A percentile compares a stretch with the other conserved stretches of the same genome.
These are phyloP conservation scores for Nannoperca obscura DNA, from an alignment of 2,797 vertebrate species.

Conservation along the genomic window DNA sequence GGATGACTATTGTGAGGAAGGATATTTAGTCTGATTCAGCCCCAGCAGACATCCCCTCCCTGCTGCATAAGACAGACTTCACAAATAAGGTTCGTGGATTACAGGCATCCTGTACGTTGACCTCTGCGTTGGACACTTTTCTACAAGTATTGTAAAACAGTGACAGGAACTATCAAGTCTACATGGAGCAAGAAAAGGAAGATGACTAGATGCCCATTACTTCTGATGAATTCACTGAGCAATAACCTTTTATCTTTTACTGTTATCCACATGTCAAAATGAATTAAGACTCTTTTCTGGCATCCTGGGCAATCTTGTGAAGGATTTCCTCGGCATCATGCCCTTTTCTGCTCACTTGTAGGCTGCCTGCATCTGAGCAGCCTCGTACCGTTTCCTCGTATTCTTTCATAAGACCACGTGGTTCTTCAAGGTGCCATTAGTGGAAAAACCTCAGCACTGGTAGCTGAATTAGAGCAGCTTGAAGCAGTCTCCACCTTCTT, in stretches of 20 bases:
- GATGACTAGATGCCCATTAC: background rate
- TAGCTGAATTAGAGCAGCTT: conserved; percentile 50
- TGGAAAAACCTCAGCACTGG: conserved; percentile 15
- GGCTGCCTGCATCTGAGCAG: background rate
- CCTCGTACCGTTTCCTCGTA: background rate
- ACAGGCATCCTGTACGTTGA: conserved; percentile 51
- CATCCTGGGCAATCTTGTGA: background rate
- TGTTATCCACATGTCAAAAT: background rate
- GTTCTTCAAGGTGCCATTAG: conserved; percentile 26
- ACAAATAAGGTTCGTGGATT: conserved; percentile 56
- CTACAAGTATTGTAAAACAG: background rate
- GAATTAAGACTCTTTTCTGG: background rate
- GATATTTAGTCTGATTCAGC: conserved; percentile 86
- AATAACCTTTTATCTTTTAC: background rate
- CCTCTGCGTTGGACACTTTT: background rate
- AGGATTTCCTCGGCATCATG: conserved; percentile 19
- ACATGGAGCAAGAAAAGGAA: background rate
- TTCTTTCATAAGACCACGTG: background rate
- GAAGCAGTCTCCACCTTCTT: conserved; percentile 20
- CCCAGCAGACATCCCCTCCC: conserved; percentile 74
- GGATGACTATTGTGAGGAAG: conserved; percentile 79
- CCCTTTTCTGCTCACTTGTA: background rate
- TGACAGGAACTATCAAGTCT: background rate
- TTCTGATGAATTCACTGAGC: background rate
- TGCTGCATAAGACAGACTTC: conserved; percentile 53